These are phyloP conservation scores for Egretta garzetta DNA, from an alignment of 2,113 vertebrate species.

Conservation along the genomic window DNA sequence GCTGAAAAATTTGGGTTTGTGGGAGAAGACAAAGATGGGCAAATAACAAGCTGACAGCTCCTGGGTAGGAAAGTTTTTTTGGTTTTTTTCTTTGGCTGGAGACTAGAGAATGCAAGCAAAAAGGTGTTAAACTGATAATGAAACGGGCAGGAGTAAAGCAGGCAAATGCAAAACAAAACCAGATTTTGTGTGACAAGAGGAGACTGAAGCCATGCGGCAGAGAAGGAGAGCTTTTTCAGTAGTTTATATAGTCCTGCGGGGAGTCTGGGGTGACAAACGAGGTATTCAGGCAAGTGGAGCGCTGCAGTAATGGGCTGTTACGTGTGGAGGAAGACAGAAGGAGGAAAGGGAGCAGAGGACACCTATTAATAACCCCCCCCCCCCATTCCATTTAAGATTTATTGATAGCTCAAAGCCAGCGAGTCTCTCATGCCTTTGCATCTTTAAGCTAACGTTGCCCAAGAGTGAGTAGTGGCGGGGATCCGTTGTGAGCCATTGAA, in stretches of 20 bases:
- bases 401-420: conserved; percentile 2
- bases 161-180: neutral
- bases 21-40: neutral
- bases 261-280: neutral
- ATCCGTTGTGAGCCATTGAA: neutral
- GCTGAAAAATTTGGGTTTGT: neutral
- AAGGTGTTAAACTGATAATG: neutral
- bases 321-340: neutral
- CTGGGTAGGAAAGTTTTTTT: neutral
- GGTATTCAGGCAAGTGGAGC: neutral
- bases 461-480: neutral
- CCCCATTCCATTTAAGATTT: neutral
- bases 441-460: neutral
- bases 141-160: neutral
- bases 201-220: neutral
- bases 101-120: neutral
- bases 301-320: neutral
- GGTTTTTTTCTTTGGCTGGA: neutral
- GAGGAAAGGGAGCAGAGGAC: neutral
- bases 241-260: neutral
- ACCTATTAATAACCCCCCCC: neutral
- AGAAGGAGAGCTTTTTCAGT: neutral
- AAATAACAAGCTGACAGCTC: neutral
- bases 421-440: neutral
- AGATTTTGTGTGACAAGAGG: neutral